phyloP scores from a whole-genome alignment of 2,888 invertebrate genomes.

The Spodoptera picta region DNA sequence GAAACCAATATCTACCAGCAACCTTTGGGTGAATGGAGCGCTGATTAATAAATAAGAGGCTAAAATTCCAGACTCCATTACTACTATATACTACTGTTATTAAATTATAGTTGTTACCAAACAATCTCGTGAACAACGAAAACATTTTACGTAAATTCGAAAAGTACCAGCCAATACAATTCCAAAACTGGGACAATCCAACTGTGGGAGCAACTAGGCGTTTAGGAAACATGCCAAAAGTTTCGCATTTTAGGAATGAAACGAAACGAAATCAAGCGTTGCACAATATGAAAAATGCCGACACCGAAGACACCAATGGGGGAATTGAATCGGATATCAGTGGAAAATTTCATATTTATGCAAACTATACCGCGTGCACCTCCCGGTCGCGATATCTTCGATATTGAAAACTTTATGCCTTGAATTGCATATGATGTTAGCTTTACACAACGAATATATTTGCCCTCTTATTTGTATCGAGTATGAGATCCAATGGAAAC shows the following conservation, averaged over 20 bases:
- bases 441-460: slow-evolving; percentile 46
- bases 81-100: too few relatives aligned
- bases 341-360: slow-evolving; percentile 73
- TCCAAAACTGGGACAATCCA: slow-evolving; percentile 16
- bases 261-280: slow-evolving; percentile 44
- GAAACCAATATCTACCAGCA: too few relatives aligned
- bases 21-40: too few relatives aligned
- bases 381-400: slow-evolving; percentile 61
- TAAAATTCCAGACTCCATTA: too few relatives aligned
- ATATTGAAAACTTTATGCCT: slow-evolving; percentile 68
- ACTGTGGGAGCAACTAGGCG: slow-evolving; percentile 14
- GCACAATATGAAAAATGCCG: slow-evolving; percentile 60
- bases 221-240: slow-evolving; percentile 45
- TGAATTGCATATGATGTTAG: slow-evolving; percentile 55
- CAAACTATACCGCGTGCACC: slow-evolving; percentile 66
- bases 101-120: too few relatives aligned
- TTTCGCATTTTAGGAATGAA: slow-evolving; percentile 12
- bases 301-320: slow-evolving; percentile 56
- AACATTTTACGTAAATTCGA: background rate
- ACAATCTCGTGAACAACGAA: background rate
- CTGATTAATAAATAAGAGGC: too few relatives aligned
- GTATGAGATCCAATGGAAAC: slow-evolving; percentile 29
- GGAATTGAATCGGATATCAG: slow-evolving; percentile 70
- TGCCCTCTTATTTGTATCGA: slow-evolving; percentile 29
- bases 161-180: background rate